These are phyloP conservation scores for Lithosia quadra DNA, from an alignment of 2,888 invertebrate genomes.

Conservation along the genomic window DNA sequence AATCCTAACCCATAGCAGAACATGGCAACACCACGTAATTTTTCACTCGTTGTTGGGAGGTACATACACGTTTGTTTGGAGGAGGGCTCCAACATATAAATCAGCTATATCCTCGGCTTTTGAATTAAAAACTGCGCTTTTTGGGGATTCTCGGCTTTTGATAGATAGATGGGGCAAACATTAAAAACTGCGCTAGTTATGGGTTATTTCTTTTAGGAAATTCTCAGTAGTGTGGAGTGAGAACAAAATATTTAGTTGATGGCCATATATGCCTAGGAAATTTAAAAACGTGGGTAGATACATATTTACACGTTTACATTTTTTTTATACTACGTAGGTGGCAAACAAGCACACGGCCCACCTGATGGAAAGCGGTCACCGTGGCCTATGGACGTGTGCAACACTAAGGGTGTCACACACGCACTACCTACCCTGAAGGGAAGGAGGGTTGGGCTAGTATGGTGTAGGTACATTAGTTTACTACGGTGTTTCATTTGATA, in stretches of 20 bases:
- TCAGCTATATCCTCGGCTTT: slow-evolving; percentile 56
- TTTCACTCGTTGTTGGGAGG: slow-evolving; percentile 57
- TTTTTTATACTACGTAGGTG: too few relatives aligned
- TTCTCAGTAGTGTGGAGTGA: neutral
- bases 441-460: too few relatives aligned
- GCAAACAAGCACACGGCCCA: too few relatives aligned
- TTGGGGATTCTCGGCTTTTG: slow-evolving; percentile 26
- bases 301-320: too few relatives aligned
- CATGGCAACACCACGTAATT: slow-evolving; percentile 63
- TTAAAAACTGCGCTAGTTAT: neutral
- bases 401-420: too few relatives aligned
- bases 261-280: too few relatives aligned
- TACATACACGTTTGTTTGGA: slow-evolving; percentile 64
- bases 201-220: neutral
- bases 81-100: slow-evolving; percentile 70
- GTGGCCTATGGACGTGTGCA: too few relatives aligned
- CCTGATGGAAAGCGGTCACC: too few relatives aligned
- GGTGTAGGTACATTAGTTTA: too few relatives aligned
- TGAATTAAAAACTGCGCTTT: slow-evolving; percentile 44
- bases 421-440: too few relatives aligned
- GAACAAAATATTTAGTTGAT: neutral
- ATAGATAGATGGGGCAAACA: neutral
- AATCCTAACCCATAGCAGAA: slow-evolving; percentile 30
- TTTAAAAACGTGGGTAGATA: too few relatives aligned
- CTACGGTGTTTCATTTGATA: too few relatives aligned